phyloP scores from a whole-genome alignment of 2,888 invertebrate species.

The Orthonevra nobilis region DNA sequence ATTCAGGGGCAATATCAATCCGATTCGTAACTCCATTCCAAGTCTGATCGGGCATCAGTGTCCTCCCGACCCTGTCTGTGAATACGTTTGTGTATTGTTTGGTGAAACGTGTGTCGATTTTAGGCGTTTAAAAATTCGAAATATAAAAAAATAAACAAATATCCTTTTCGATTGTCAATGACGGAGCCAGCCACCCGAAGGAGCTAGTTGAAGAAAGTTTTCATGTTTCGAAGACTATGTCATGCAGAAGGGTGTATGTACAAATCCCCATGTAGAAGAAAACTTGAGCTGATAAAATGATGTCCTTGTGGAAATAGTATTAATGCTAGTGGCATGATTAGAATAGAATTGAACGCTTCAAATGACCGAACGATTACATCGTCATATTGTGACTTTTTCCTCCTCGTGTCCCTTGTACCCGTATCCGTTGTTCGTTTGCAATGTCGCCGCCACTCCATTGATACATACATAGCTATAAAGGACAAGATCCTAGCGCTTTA shows the following conservation, averaged over 20 bases:
- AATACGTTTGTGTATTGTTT: constrained; percentile 12
- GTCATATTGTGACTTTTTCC: too few relatives aligned
- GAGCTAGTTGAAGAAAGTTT: constrained; percentile 5
- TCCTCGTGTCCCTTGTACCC: too few relatives aligned
- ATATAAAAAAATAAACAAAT: constrained; percentile 31
- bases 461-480: constrained; percentile 14
- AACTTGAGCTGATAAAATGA: constrained; percentile 14
- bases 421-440: too few relatives aligned
- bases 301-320: constrained; percentile 21
- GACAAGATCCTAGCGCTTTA: constrained; percentile 23
- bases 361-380: constrained; percentile 54
- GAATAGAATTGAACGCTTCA: constrained; percentile 59
- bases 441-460: too few relatives aligned
- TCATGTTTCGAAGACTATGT: constrained; percentile 2
- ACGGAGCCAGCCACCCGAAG: too few relatives aligned
- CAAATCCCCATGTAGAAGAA: background rate
- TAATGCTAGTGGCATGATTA: constrained; percentile 39
- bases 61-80: background rate
- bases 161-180: constrained; percentile 39
- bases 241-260: constrained; percentile 4
- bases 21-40: constrained; percentile 37
- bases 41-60: too few relatives aligned
- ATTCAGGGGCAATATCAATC: constrained; percentile 34
- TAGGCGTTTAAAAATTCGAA: constrained; percentile 37
- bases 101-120: constrained; percentile 32